Base-by-base conservation (phyloP, 2,888 invertebrate genomes). In the Lycophotia porphyrea region DNA sequence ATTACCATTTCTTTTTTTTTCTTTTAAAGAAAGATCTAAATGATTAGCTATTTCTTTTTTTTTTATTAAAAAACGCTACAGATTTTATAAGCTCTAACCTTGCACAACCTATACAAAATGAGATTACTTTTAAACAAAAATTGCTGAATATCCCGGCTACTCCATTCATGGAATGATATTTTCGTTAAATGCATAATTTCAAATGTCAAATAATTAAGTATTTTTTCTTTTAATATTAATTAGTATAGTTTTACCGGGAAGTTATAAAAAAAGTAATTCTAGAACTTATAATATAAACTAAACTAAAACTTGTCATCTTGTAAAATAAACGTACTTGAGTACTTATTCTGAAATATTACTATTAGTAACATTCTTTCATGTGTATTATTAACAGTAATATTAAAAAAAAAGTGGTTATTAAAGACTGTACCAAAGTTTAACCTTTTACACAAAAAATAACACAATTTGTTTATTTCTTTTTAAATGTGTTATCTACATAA, bases 81-180 rank as follows among this genome's bases (percentile, higher is more conserved):
- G 74, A 75, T 86, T 86, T 89, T 87, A 91, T 90, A 93, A 93
- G 92, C 93, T 92, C 93, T 87, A 42, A 80, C 90, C 91, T 87
- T 84, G 93, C 92, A 93, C 93, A 94, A 93, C 93, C 93, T 93
- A 93, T 85, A 88, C 82, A 91, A 92, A 91, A 92, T 95, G 95
- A 95, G 95, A 95, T 95, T 95, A 92, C 95, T 91, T 89, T 88
- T 85, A 86, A 89, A 83, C 72, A 85, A 89, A 89, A 90, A 93
- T 93, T 94, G 93, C 95, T 93, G 92, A 92, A 85, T 70, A 77
- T 91, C 95, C 95, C 95, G 94, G 94, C 94, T 88, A 71, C 71
- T 78, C 75, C 81, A 86, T 84, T 79, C 71, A 78, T 93, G 93
- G 93, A 93, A 94, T 93, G 93, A 88, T 91, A 82, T 86, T 82